Evolutionary conservation across 2,888 invertebrate genomes (phyloP).

Genomic region (Zelleria hepariella): DNA sequence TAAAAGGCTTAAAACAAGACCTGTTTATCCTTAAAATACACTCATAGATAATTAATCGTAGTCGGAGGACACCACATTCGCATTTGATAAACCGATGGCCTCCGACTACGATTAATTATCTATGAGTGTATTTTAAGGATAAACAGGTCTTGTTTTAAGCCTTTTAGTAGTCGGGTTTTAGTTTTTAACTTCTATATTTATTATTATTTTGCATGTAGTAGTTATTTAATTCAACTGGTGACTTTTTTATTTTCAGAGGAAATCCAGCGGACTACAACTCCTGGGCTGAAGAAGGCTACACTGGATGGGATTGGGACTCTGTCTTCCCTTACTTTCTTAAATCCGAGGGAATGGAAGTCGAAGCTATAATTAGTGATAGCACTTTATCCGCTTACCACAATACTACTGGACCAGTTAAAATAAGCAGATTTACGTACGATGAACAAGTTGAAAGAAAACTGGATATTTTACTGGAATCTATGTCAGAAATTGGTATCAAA

Average conservation of each 20-base stretch:
- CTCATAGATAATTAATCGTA: no score
- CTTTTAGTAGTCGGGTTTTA: no score
- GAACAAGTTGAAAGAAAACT: not conserved
- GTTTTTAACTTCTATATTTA: no score
- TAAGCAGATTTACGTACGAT: not conserved
- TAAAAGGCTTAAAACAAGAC: no score
- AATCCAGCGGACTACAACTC: conserved; percentile 1
- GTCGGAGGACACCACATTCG: no score
- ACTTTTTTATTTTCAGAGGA: conserved; percentile 3
- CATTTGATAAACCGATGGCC: no score
- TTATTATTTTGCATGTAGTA: no score
- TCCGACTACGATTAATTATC: no score
- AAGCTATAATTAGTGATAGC: not conserved
- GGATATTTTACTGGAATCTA: not conserved
- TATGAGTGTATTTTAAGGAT: no score
- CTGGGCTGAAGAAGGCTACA: not conserved
- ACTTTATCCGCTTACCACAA: not conserved
- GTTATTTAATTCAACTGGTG: no score
- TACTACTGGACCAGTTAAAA: not conserved
- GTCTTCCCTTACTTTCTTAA: not conserved
- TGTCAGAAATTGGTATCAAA: not conserved
- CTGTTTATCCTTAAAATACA: no score
- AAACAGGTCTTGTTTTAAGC: no score
- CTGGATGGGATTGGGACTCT: conserved; percentile 1
- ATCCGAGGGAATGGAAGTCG: not conserved